Conservation (phyloP, 2,888 invertebrate genomes). For the Invenusta paracnida region DNA sequence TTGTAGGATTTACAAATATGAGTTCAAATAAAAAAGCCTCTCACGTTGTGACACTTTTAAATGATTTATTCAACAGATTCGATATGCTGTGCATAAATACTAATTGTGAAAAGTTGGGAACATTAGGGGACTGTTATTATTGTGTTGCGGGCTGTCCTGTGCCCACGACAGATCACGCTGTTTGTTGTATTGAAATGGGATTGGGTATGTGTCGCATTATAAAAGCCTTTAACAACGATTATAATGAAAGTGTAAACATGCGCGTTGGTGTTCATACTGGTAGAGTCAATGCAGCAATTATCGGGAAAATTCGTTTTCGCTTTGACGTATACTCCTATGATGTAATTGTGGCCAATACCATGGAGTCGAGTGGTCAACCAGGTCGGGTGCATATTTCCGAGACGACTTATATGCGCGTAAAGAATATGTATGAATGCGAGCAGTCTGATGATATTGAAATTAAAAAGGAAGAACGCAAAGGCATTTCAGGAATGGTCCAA, state of each 20-base stretch:
- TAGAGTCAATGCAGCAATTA: slow-evolving; percentile 64
- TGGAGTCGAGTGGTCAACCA: slow-evolving; percentile 86
- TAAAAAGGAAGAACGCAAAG: background rate
- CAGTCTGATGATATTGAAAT: slow-evolving; percentile 21
- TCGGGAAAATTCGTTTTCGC: slow-evolving; percentile 86
- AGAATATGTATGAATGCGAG: background rate
- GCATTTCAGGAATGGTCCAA: slow-evolving; percentile 13
- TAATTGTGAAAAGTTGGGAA: slow-evolving; percentile 93
- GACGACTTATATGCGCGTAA: slow-evolving; percentile 66
- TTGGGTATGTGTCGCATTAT: slow-evolving; percentile 78
- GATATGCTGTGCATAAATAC: slow-evolving; percentile 80
- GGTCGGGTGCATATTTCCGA: slow-evolving; percentile 74
- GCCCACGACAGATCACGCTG: slow-evolving; percentile 82
- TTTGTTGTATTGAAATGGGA: slow-evolving; percentile 93
- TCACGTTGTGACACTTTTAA: slow-evolving; percentile 69
- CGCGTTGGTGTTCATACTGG: slow-evolving; percentile 93
- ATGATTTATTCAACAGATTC: slow-evolving; percentile 62
- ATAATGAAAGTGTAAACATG: slow-evolving; percentile 69
- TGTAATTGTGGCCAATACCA: slow-evolving; percentile 84
- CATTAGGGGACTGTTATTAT: slow-evolving; percentile 87
- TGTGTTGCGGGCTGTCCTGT: slow-evolving; percentile 82
- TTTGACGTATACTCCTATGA: slow-evolving; percentile 98
- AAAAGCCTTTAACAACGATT: slow-evolving; percentile 78
- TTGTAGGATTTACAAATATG: slow-evolving; percentile 95
- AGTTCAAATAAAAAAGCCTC: slow-evolving; percentile 92